Conservation (phyloP, 2,888 invertebrate species). For the Monoplex corrugatus region DNA sequence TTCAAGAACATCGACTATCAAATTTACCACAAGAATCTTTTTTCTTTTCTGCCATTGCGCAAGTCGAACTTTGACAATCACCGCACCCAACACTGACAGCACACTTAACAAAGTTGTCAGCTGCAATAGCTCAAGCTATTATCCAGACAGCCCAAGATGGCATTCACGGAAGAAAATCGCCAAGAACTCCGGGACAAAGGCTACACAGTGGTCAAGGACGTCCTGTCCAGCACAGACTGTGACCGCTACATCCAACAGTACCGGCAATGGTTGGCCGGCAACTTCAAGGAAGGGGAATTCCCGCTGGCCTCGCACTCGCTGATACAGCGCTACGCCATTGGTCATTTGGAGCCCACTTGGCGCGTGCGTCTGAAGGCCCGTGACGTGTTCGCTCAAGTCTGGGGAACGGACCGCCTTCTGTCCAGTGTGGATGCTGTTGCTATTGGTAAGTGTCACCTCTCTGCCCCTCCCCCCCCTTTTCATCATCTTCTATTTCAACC, state of each 20-base stretch:
- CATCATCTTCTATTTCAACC: too few relatives aligned
- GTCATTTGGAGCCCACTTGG: conserved; percentile 73
- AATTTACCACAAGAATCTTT: too few relatives aligned
- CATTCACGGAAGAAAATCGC: conserved; percentile 41
- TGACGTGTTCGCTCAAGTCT: conserved; percentile 71
- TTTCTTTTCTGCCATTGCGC: too few relatives aligned
- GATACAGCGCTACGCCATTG: conserved; percentile 71
- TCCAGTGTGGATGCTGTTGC: conserved; percentile 75
- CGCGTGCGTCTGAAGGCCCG: conserved; percentile 68
- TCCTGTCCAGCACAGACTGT: conserved; percentile 29
- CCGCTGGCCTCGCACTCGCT: conserved; percentile 60
- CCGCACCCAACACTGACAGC: too few relatives aligned
- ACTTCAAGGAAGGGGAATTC: conserved; percentile 48
- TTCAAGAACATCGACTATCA: too few relatives aligned
- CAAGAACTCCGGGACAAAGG: conserved; percentile 44
- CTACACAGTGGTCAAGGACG: conserved; percentile 43
- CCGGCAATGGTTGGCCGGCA: conserved; percentile 19
- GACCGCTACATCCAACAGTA: conserved; percentile 27
- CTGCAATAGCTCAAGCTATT: too few relatives aligned
- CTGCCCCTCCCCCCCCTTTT: too few relatives aligned
- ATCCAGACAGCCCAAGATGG: background rate
- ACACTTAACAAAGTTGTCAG: too few relatives aligned
- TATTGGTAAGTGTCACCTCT: conserved; percentile 59
- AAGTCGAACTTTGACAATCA: background rate
- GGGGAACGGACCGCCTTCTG: conserved; percentile 74